Evolutionary conservation across 2,113 vertebrate genomes (phyloP), one percentile per base, ranked within the genome.

Genomic region (Apeltes quadracus): DNA sequence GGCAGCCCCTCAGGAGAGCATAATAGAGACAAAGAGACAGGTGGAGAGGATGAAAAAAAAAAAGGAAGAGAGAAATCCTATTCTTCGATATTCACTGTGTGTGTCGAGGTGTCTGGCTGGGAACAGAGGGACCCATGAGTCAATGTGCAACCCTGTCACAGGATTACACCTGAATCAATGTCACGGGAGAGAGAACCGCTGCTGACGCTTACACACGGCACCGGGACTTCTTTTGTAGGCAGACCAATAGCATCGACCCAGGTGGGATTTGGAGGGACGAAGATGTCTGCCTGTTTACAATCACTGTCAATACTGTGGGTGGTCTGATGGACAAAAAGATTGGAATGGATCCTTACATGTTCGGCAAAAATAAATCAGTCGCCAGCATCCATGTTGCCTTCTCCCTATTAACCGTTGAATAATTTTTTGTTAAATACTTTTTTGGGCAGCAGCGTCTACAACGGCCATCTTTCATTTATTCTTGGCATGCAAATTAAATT

Each of bases 101-200:
- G 53, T 44, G 61, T 43, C 16, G 12, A 0, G 54, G 72, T 2
- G 55, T 72, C 23, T 75, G 61, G 55, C 55, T 73, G 55, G 29
- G 59, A 84, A 69, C 34, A 80, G 67, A 82, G 62, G 69, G 73
- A 70, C n/a, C 72, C 61, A 85, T 79, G 78, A 84, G 88, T 89
- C 86, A 82, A 78, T 74, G 83, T 36, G 53, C 15, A n/a, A 72
- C 56, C 76, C 82, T 85, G 86, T 88, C 83, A 84, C 61, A 68
- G 75, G 69, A 74, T 79, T 88, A 84, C 81, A 84, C 78, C 78
- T 82, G 85, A 92, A 89, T 91, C 85, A 83, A 86, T 88, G 78
- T 36, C 79, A 61, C 55, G 8, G n/a, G 85, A 82, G 80, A 84
- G 69, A 36, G 70, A 88, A 72, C 76, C 73, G 86, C 81, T 86